Evolutionary conservation across 2,797 vertebrate genomes (phyloP), one percentile per base, ranked within the genome.

Genomic region (Arctocebus calabarensis): DNA sequence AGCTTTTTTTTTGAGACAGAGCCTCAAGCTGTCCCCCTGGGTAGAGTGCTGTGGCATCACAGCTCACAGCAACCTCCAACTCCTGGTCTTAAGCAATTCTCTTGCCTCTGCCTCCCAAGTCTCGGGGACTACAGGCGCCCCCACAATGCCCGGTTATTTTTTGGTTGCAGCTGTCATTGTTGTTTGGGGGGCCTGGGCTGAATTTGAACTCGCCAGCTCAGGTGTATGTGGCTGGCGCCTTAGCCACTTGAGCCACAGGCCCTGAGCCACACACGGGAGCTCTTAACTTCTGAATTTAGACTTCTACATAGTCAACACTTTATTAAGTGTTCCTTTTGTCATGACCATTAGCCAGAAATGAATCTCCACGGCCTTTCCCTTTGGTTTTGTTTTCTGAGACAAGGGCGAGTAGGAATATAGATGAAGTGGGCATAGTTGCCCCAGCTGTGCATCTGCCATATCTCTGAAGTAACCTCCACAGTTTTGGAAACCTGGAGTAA

Each of bases 221-320:
- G 40, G 40, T 5, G 40, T 40, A 40, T 40, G 40, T 40, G 40
- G 40, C 40, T 3, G 40, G 40, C 40, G 40, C 40, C 5, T 40
- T 40, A 40, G 40, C 40, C 40, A 40, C 40, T 40, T 40, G 40
- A 40, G 40, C 40, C 40, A 40, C 40, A 40, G 40, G 40, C 40
- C 40, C 40, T 5, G 40, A 40, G 40, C 40, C 40, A 40, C n/a
- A 43, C 52, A 37, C 57, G 71, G 5, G 11, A 25, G 40, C 45
- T 73, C 59, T 91, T 75, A 62, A 10, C 22, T 78, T 89, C 16
- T 62, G 94, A 70, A 82, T 89, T 43, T 87, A 75, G 32, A 52
- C 12, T 68, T 94, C n/a, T 19, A 29, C 32, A 57, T 20, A 75
- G 55, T 88, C 86, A 68, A 29, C 7, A 78, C 29, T 89, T 82